Base-by-base conservation (phyloP, 2,113 vertebrate genomes). In the Vidua chalybeata region DNA sequence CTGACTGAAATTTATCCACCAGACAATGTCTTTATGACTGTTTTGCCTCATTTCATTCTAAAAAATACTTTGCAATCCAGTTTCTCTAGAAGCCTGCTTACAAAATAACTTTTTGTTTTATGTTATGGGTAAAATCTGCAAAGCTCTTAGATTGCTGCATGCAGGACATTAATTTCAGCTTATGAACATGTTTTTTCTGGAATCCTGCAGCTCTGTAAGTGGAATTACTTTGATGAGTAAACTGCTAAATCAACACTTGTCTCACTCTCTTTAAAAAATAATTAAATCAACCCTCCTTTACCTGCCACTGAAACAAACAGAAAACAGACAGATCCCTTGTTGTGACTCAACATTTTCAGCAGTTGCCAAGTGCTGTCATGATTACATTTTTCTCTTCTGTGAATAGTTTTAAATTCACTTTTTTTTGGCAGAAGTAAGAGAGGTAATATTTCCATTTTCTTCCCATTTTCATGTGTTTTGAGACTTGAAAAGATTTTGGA, bases 161-260 rank as follows among this genome's bases (percentile, higher is more conserved):
- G 80, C 66, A 84, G 69, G 66, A 90, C 75, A 67, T 58, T 74
- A 96, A 93, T 94, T 86, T 77, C 56, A 84, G 58, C 27, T 72
- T 4, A 0, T 90, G 67, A 90, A 80, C 23, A 6, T 10, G 27
- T 74, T 66, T 83, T 90, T 68, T 81, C 77, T 74, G 56, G 88
- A 84, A 76, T 86, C 72, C 56, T 89, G 79, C 76, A 92, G 79
- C 56, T 93, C 86, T 84, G 0, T 77, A 73, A 95, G 80, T 84
- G 73, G 76, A 93, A 95, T 89, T 84, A 45, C 61, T 92, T 93
- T 95, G 87, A 95, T 90, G 82, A 93, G 63, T 78, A 94, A 96
- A 90, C 75, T 87, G 75, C 80, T 92, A 96, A 93, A 96, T 86
- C 86, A 92, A 95, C 92, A 84, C 84, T 95, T 76, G 77, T 89